Evolutionary conservation across 1,140 invertebrate genomes (phyloP), one percentile per base, ranked within the genome.

Genomic region (Bombus waltoni): DNA sequence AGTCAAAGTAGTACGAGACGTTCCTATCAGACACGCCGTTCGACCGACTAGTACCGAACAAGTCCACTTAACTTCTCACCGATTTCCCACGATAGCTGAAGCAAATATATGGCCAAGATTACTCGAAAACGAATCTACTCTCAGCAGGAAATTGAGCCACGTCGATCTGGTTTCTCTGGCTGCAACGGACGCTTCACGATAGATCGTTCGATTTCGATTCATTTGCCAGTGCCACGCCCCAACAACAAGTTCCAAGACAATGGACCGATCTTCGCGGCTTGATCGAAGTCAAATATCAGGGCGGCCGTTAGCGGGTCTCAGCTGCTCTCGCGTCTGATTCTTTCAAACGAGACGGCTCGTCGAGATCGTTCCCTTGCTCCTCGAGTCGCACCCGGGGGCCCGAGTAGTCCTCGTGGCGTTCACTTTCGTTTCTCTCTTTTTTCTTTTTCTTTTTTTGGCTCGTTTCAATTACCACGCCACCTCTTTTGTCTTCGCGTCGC

Each of bases 251-350:
- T 13, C 28, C 81, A 62, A 87, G 53, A 68, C 82, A 87, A 89
- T 89, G 42, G 87, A 25, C 38, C 68, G 79, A 44, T 75, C 68
- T 89, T 84, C 83, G 76, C 62, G 87, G 68, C 81, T 89, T 88
- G 88, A 89, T 89, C 88, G 83, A 88, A 89, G 87, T 89, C 88
- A 83, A 89, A 89, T 89, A 88, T 86, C 75, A 59, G 62, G 57
- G 79, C 75, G 65, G 65, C 75, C 70, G 81, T 88, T 79, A 57
- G 74, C 47, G 32, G 3, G 11, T 5, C 32, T 85, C 75, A 77
- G 75, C 70, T 86, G 42, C 88, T 70, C 40, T 88, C 57, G 40
- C 32, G 38, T 28, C 59, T 47, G 70, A 57, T 47, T 68, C 79
- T 68, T 80, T 81, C 53, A 13, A 66, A 22, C 71, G 71, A 22